phyloP scores from a whole-genome alignment of 1,140 invertebrate species.

The Araneus ventricosus region DNA sequence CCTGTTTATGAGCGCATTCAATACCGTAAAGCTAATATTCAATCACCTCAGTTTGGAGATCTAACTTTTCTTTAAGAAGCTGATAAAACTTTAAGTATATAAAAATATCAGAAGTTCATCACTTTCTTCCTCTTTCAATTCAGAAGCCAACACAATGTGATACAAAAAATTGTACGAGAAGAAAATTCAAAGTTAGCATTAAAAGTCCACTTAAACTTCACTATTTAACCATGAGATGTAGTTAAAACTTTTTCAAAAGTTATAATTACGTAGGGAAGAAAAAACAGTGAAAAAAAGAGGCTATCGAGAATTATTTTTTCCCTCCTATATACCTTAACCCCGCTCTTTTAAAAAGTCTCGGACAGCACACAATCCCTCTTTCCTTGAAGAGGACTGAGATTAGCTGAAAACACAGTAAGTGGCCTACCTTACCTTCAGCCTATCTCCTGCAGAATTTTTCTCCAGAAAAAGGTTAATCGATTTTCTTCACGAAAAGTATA shows the following conservation, averaged over 20 bases:
- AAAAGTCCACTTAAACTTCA: not conserved
- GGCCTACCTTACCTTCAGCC: not conserved
- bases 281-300: not conserved
- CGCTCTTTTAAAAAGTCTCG: not conserved
- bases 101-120: no score
- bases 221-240: conserved; percentile 8
- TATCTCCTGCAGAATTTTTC: not conserved
- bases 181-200: no score
- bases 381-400: not conserved
- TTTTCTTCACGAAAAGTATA: no score
- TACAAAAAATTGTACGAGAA: no score
- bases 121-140: no score
- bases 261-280: not conserved
- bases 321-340: not conserved
- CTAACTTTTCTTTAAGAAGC: no score
- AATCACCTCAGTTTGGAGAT: no score
- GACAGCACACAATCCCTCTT: not conserved
- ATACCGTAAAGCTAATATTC: no score
- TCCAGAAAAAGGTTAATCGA: no score
- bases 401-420: not conserved
- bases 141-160: no score
- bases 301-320: not conserved
- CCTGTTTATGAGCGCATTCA: no score
- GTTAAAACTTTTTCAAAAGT: not conserved
- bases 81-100: no score